These are phyloP conservation scores for Myxocyprinus asiaticus DNA, from an alignment of 2,113 vertebrate species.

Conservation along the genomic window DNA sequence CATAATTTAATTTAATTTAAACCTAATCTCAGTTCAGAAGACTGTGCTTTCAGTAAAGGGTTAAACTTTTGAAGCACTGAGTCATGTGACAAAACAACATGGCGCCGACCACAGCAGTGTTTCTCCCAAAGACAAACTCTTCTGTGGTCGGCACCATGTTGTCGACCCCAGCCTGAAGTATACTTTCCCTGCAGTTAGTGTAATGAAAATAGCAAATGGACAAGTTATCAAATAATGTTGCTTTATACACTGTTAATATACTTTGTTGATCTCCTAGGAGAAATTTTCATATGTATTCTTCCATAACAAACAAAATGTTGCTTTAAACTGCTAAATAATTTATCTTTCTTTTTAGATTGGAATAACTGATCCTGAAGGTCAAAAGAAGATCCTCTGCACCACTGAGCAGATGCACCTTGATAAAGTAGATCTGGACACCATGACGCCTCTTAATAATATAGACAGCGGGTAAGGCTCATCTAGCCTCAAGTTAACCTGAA, in stretches of 20 bases:
- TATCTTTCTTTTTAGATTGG: constrained; percentile 77
- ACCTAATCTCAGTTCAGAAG: too few species aligned
- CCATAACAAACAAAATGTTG: background rate
- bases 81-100: too few species aligned
- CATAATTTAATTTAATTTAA: too few species aligned
- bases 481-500: constrained; percentile 1
- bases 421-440: constrained; percentile 75
- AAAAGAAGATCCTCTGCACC: constrained; percentile 80
- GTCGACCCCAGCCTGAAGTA: too few species aligned
- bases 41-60: too few species aligned
- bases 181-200: too few species aligned
- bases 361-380: constrained; percentile 78
- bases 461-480: constrained; percentile 78
- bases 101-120: too few species aligned
- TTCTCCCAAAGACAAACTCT: too few species aligned
- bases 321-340: constrained; percentile 2
- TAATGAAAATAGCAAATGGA: too few species aligned
- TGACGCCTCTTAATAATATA: constrained; percentile 71
- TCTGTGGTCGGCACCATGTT: too few species aligned
- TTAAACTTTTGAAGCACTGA: too few species aligned
- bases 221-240: too few species aligned
- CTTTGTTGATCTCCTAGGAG: background rate
- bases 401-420: constrained; percentile 80
- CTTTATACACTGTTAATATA: background rate
- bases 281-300: background rate